Percentiles rank a stretch among this genome's conserved stretches.
These are phyloP conservation scores for Dyspetes luteomarginatus DNA, from an alignment of 2,888 invertebrate genomes.

Conservation along the genomic window DNA sequence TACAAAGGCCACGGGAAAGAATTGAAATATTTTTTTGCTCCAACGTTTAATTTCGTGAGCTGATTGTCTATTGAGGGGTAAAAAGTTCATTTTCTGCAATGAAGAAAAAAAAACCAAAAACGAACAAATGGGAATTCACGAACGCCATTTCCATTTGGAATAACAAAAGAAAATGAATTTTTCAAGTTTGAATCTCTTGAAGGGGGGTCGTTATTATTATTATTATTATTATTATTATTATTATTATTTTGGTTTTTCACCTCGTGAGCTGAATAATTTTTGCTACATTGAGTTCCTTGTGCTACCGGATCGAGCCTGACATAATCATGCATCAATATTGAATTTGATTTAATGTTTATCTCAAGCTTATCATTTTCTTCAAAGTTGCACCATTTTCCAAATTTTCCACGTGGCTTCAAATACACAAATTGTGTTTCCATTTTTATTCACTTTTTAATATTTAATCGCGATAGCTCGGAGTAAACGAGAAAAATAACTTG, in stretches of 20 bases:
- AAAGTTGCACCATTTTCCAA: conserved; percentile 85
- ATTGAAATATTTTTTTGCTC: no score
- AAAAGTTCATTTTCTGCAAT: no score
- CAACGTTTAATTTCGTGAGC: no score
- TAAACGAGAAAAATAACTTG: background rate
- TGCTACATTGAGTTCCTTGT: conserved; percentile 84
- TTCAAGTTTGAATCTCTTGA: no score
- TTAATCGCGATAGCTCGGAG: background rate
- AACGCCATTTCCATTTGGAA: no score
- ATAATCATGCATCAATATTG: conserved; percentile 83
- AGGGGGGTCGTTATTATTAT: background rate
- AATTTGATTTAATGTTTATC: conserved; percentile 81
- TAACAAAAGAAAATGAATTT: no score
- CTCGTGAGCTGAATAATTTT: conserved; percentile 84
- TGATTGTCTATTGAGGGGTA: no score
- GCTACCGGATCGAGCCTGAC: conserved; percentile 85
- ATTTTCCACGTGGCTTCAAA: conserved; percentile 84
- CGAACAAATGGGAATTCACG: no score
- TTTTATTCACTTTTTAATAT: conserved; percentile 24
- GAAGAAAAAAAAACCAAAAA: no score
- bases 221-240: conserved; percentile 1
- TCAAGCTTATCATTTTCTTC: conserved; percentile 82
- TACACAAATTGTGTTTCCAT: conserved; percentile 83
- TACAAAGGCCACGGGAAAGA: background rate
- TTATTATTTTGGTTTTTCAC: conserved; percentile 65